Conservation (phyloP, 2,797 vertebrate species). For the Micropoecilia bifurca region DNA sequence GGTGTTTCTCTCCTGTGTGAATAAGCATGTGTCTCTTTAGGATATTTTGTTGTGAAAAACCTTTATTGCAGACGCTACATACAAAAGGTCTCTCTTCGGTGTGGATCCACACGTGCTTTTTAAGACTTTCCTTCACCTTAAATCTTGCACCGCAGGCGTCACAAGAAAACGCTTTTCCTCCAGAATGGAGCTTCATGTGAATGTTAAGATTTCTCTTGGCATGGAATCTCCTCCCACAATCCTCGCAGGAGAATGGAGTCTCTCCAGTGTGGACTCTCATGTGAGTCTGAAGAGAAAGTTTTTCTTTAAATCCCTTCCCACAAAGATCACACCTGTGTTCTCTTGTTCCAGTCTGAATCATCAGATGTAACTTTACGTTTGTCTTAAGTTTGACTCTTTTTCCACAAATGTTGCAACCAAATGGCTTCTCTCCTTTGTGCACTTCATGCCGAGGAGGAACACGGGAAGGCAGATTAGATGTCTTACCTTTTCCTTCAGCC, state of each 20-base stretch:
- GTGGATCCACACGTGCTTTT: constrained; percentile 7
- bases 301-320: constrained; percentile 13
- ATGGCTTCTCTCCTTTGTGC: constrained; percentile 19
- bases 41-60: not conserved
- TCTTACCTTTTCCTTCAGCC: not conserved
- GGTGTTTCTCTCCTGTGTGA: constrained; percentile 5
- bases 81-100: not conserved
- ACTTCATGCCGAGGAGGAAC: not conserved
- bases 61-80: constrained; percentile 1
- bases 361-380: constrained; percentile 9
- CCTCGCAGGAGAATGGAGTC: not conserved
- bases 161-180: not conserved
- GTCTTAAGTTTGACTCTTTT: constrained; percentile 12
- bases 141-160: not conserved
- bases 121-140: constrained; percentile 7
- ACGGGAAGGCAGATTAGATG: not conserved
- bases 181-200: not conserved
- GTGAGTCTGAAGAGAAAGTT: constrained; percentile 4
- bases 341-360: not conserved
- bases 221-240: constrained; percentile 3
- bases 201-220: not conserved
- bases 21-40: constrained; percentile 3
- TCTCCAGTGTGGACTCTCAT: not conserved
- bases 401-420: constrained; percentile 6
- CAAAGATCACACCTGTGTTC: not conserved